Conservation (phyloP, 1,140 invertebrate species). For the Heterodera carotae region DNA sequence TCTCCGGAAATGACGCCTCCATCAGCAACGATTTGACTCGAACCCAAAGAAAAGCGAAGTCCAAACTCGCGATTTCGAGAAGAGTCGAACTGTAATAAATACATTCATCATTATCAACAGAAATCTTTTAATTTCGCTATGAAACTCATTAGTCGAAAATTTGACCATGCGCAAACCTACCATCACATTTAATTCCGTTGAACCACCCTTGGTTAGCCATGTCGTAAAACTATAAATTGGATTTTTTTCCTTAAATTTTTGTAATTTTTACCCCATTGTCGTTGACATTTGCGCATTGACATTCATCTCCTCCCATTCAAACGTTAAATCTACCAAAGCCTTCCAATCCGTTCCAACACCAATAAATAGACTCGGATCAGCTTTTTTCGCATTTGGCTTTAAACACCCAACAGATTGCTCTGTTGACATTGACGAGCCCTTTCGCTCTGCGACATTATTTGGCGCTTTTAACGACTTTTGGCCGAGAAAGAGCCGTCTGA, state of each 20-base stretch:
- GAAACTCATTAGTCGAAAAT: no score
- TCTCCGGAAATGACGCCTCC: constrained; percentile 61
- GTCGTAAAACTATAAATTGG: constrained; percentile 25
- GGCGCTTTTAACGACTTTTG: constrained; percentile 52
- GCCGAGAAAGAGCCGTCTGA: constrained; percentile 57
- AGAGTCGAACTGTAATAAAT: constrained; percentile 47
- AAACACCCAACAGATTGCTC: neutral
- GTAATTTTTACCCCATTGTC: constrained; percentile 47
- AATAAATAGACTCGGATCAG: neutral
- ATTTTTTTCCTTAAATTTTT: neutral
- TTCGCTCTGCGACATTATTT: constrained; percentile 4
- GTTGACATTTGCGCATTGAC: constrained; percentile 63
- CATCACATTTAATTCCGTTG: constrained; percentile 40
- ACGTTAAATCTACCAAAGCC: constrained; percentile 52
- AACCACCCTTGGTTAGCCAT: constrained; percentile 51
- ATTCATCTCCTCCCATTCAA: constrained; percentile 62
- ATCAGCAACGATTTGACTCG: constrained; percentile 46
- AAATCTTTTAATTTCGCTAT: no score
- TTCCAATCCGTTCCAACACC: constrained; percentile 42
- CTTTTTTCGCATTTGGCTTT: neutral
- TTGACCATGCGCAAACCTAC: neutral
- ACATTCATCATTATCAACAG: no score
- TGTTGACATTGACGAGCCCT: neutral
- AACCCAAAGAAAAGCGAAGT: constrained; percentile 45
- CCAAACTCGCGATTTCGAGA: constrained; percentile 47